A percentile compares a stretch with the other conserved stretches of the same genome.
Evolutionary conservation across 2,797 vertebrate genomes (phyloP).

Genomic region (Rhodeus uyekii): DNA sequence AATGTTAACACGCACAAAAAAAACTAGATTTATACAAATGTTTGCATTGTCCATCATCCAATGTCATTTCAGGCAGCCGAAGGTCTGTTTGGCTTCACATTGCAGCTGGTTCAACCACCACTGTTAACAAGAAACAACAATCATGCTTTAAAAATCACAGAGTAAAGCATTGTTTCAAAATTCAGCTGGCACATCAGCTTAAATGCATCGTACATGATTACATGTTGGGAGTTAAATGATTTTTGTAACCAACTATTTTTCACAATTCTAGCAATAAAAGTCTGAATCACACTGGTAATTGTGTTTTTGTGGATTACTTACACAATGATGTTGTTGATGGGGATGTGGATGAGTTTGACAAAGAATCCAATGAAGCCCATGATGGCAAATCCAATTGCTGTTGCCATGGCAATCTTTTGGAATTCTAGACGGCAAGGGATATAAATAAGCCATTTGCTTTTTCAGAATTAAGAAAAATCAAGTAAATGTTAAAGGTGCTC

Average conservation of each 20-base stretch:
- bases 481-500: neutral
- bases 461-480: neutral
- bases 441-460: neutral
- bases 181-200: neutral
- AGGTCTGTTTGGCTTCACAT: constrained; percentile 30
- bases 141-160: neutral
- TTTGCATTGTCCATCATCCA: constrained; percentile 49
- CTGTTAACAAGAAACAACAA: constrained; percentile 60
- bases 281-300: neutral
- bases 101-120: constrained; percentile 69
- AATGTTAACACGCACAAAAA: constrained; percentile 71
- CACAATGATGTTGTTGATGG: constrained; percentile 99
- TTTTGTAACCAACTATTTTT: neutral
- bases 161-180: neutral
- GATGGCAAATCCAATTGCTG: constrained; percentile 98
- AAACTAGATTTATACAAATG: constrained; percentile 51
- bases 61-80: constrained; percentile 26
- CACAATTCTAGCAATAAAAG: neutral
- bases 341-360: constrained; percentile 98
- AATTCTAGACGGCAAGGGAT: constrained; percentile 79
- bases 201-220: neutral
- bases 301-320: constrained; percentile 75
- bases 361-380: constrained; percentile 99
- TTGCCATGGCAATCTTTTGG: constrained; percentile 99
- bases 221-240: neutral